Percentiles rank a stretch among this genome's conserved stretches.
These are phyloP conservation scores for Bombus waltoni DNA, from an alignment of 1,140 invertebrate species.

Conservation along the genomic window DNA sequence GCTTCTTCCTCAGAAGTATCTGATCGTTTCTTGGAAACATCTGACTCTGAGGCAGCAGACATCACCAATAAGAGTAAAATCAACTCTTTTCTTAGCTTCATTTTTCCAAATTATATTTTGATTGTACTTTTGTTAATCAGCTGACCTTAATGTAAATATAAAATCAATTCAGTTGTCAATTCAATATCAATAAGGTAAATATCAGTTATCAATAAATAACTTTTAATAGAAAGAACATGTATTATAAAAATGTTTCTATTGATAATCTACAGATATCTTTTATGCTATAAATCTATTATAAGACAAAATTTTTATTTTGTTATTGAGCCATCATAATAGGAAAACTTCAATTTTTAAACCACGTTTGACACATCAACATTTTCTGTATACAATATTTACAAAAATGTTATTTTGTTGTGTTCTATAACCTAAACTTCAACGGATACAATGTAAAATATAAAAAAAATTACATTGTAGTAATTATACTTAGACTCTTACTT, in stretches of 20 bases:
- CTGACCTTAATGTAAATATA: slow-evolving; percentile 2
- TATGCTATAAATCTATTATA: not conserved
- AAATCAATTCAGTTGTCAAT: not conserved
- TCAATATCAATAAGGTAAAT: too few relatives aligned
- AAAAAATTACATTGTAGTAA: not conserved
- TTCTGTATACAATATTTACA: not conserved
- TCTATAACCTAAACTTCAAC: slow-evolving; percentile 25
- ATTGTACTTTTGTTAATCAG: slow-evolving; percentile 17
- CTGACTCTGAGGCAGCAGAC: slow-evolving; percentile 23
- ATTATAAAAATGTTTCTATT: not conserved
- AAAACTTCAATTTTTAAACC: not conserved
- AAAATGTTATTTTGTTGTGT: not conserved
- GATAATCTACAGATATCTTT: not conserved
- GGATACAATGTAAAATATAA: not conserved
- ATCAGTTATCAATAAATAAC: not conserved
- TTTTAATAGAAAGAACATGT: not conserved
- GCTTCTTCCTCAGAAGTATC: slow-evolving; percentile 39
- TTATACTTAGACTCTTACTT: slow-evolving; percentile 11
- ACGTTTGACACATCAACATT: slow-evolving; percentile 13
- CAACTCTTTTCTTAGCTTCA: slow-evolving; percentile 41
- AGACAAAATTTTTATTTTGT: not conserved
- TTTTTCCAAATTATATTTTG: slow-evolving; percentile 5
- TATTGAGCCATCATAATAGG: not conserved
- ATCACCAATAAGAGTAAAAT: slow-evolving; percentile 35
- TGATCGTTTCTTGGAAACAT: slow-evolving; percentile 31